A percentile compares a stretch with the other conserved stretches of the same genome.
Conservation (phyloP, 2,888 invertebrate genomes). For the Oscheius sp. region DNA sequence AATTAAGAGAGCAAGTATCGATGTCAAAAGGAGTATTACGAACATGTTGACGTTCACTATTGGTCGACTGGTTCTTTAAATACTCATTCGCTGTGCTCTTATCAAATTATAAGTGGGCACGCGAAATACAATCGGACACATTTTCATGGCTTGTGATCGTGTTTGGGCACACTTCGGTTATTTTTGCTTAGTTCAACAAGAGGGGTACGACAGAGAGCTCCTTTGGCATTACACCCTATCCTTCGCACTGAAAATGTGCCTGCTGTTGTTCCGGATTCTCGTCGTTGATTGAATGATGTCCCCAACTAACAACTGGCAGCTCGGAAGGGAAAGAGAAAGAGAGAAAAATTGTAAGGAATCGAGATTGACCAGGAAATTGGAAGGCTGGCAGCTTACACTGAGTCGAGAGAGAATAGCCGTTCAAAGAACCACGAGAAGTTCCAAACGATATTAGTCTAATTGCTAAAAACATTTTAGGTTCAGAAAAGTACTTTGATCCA, state of each 20-base stretch:
- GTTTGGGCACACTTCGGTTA: neutral
- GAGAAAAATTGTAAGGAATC: neutral
- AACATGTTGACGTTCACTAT: neutral
- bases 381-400: neutral
- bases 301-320: neutral
- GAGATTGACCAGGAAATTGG: neutral
- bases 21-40: neutral
- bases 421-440: too few relatives aligned
- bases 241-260: conserved; percentile 11
- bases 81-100: too few relatives aligned
- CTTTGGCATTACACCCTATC: conserved; percentile 10
- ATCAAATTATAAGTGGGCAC: too few relatives aligned
- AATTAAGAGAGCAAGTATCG: neutral
- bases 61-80: neutral
- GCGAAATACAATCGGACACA: neutral
- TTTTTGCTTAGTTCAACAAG: neutral
- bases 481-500: too few relatives aligned
- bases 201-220: neutral
- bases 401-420: neutral
- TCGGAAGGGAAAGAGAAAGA: too few relatives aligned
- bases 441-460: too few relatives aligned
- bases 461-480: too few relatives aligned
- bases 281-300: conserved; percentile 22
- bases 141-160: neutral
- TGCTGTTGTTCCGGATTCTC: conserved; percentile 21